These are phyloP conservation scores for Altica lythri DNA, from an alignment of 2,888 invertebrate genomes.

Conservation along the genomic window DNA sequence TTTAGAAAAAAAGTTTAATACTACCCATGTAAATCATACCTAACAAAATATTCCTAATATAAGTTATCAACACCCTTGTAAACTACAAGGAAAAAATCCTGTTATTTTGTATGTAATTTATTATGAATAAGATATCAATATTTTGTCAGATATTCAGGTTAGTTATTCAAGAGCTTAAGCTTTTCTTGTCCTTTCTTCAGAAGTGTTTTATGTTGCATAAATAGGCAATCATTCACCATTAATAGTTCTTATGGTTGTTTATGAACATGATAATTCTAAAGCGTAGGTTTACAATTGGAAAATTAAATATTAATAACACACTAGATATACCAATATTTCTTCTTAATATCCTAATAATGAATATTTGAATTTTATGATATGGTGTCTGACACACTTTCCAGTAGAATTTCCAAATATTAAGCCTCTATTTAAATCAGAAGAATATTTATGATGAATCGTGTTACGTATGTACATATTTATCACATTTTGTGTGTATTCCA, in stretches of 20 bases:
- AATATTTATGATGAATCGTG: constrained; percentile 6
- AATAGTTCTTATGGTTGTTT: constrained; percentile 1
- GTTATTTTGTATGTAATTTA: no score
- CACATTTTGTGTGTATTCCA: constrained; percentile 3
- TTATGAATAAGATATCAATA: no score
- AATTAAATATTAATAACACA: constrained; percentile 9
- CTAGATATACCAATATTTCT: constrained; percentile 1
- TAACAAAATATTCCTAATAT: no score
- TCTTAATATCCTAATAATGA: constrained; percentile 5
- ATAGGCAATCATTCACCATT: constrained; percentile 4
- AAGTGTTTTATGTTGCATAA: constrained; percentile 7
- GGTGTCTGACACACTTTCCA: constrained; percentile 6
- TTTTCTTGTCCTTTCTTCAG: constrained; percentile 3
- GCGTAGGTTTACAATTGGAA: constrained; percentile 7
- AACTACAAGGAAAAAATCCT: no score
- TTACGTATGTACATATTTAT: constrained; percentile 2
- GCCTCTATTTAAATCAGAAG: background rate
- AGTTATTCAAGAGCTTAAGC: no score
- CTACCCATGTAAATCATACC: no score
- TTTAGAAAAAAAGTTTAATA: no score
- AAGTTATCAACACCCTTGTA: no score
- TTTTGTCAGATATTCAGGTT: no score
- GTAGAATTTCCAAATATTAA: constrained; percentile 9
- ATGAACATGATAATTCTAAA: background rate
- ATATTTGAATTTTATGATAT: background rate